Base-by-base conservation (phyloP, 2,888 invertebrate genomes). In the Drosophila aldrichi region DNA sequence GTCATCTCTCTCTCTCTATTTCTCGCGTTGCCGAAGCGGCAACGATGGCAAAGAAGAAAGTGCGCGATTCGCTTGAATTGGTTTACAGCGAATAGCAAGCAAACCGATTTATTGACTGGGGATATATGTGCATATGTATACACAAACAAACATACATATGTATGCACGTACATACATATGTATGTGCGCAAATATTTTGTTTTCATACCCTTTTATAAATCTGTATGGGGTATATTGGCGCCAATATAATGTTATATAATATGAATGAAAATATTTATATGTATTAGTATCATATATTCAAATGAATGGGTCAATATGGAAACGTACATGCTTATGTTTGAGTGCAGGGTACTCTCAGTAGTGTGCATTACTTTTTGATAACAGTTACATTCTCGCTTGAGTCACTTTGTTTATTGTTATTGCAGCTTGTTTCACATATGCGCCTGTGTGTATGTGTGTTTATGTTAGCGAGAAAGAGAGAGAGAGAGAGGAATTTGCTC, bases 31-130 rank as follows among this genome's bases (percentile, higher is more conserved):
- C 38, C 61, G 57, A 5, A 12, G 54, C 57, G 32, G 25, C 54
- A 52, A 38, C 54, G 60, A 58, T 48, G 56, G 62, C 52, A 67
- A 65, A 70, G 76, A 54, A 54, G 40, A 54, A 52, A 82, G 84
- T 70, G 43, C 59, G 60, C 69, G 86, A 82, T 79, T 85, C 77
- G 77, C 75, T 79, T 79, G 77, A 88, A 79, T 85, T 85, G 77
- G 59, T 57, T 77, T 70, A 67, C 49, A 60, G 60, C 61, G 62
- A 68, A 62, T 64, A 41, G 75, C 56, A 70, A 75, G 64, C 56
- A 64, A 55, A 49, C 60, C 61, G 51, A 70, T 70, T 75, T 79
- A 55, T 79, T 71, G 75, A 63, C 58, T 46, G 16, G 51, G 16
- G 25, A 57, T 25, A 41, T 18, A 22, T 22, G 20, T 22, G 20